Percentiles rank a stretch among this genome's conserved stretches.
Evolutionary conservation across 2,113 vertebrate species (phyloP).

Genomic region (Thinocorus orbignyianus): DNA sequence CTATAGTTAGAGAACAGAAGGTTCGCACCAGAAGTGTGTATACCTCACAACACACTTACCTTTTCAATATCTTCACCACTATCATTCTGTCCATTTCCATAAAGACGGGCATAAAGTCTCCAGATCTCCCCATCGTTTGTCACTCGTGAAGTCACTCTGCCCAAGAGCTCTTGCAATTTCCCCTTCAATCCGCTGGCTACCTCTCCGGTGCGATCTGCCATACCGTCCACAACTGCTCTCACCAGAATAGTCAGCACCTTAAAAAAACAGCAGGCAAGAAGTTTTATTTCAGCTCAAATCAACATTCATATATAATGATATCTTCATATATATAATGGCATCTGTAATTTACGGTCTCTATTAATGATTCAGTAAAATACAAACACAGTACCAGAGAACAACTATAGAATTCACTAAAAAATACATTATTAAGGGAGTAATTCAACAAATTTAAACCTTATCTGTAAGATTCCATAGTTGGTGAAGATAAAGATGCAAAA

Average conservation of each 20-base stretch:
- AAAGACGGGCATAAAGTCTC: conserved; percentile 86
- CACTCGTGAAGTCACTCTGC: conserved; percentile 87
- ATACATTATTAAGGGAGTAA: not conserved
- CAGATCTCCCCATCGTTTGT: conserved; percentile 86
- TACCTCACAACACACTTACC: conserved; percentile 60
- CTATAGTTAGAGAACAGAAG: not conserved
- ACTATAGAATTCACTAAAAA: not conserved
- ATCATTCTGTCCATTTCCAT: conserved; percentile 80
- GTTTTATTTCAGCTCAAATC: not conserved
- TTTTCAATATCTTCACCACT: conserved; percentile 86
- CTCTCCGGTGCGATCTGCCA: conserved; percentile 79
- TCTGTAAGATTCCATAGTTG: not conserved
- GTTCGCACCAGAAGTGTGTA: not conserved
- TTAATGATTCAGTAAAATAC: not conserved
- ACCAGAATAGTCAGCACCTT: conserved; percentile 92
- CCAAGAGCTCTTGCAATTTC: conserved; percentile 88
- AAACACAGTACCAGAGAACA: not conserved
- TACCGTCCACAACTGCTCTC: conserved; percentile 77
- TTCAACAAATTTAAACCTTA: not conserved
- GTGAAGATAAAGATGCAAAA: not conserved
- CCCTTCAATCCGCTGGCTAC: conserved; percentile 64
- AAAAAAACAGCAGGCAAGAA: not conserved
- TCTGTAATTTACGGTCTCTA: not conserved
- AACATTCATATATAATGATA: not conserved
- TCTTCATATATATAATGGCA: not conserved